Conservation (phyloP, 2,888 invertebrate genomes). For the Congeria kusceri region DNA sequence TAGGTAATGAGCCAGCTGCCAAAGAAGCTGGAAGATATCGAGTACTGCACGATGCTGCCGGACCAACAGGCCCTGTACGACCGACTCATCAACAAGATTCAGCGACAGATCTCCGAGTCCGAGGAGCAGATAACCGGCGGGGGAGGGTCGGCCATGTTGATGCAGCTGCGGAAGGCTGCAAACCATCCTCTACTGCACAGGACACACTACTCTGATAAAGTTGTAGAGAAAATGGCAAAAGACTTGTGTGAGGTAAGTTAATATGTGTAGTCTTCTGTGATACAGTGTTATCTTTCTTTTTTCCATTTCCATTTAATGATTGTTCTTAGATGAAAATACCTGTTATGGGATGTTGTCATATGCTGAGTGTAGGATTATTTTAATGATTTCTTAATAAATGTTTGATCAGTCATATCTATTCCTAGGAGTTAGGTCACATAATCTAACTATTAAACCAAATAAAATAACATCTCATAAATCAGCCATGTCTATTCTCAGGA, state of each 20-base stretch:
- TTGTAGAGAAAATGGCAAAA: constrained; percentile 89
- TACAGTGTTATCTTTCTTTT: too few species aligned
- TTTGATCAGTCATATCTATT: too few species aligned
- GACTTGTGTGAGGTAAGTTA: constrained; percentile 76
- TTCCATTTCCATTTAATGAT: too few species aligned
- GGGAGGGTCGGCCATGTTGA: constrained; percentile 85
- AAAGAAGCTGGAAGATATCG: constrained; percentile 91
- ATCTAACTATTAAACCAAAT: too few species aligned
- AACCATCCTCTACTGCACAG: constrained; percentile 96
- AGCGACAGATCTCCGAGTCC: constrained; percentile 46
- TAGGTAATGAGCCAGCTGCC: constrained; percentile 90
- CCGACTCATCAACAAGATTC: constrained; percentile 88
- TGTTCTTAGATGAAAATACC: too few species aligned
- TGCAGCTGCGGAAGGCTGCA: constrained; percentile 96
- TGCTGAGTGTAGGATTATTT: too few species aligned
- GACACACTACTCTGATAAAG: constrained; percentile 88
- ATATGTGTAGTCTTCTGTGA: too few species aligned
- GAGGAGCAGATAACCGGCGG: constrained; percentile 23
- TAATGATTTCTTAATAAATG: too few species aligned
- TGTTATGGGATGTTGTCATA: too few species aligned
- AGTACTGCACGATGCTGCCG: constrained; percentile 89
- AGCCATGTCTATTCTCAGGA: not conserved
- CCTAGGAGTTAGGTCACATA: too few species aligned
- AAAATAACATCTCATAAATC: too few species aligned
- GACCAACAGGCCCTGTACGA: constrained; percentile 92